Evolutionary conservation across 2,888 invertebrate genomes (phyloP), one percentile per base, ranked within the genome.

Genomic region (Dione juno): DNA sequence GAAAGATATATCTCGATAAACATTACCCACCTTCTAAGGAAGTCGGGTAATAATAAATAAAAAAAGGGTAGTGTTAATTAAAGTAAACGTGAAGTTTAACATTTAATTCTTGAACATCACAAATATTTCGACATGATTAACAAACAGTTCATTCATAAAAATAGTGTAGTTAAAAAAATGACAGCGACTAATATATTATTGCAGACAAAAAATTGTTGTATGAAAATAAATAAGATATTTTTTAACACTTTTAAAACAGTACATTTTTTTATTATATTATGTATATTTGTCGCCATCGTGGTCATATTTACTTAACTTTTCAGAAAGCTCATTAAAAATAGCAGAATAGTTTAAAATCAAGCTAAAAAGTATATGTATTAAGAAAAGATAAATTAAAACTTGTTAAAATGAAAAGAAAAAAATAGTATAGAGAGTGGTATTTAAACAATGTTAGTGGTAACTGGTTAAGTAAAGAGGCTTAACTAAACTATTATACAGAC

Each of bases 31-130:
- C 5, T 28, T 28, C 28, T 28, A 28, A 28, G 5, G 28, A 28
- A 3, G 5, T 28, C 28, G 28, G 28, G 28, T 28, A 28, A 28
- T 28, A 28, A 28, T 28, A 28, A 28, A 28, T 2, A 3, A 28
- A 28, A 5, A 28, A 57, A 40, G 0, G 6, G 16, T 5, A 28
- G 40, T 10, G 50, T 57, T 45, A 58, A 57, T 19, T 71, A 50
- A 67, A 72, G 64, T 79, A 43, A 43, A n/a, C 28, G 45, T 45
- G 6, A 28, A 61, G 80, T 78, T 74, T 75, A 79, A 82, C 77
- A 82, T 82, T 78, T 80, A 87, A 89, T 88, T 87, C 86, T 86
- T 78, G 82, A 88, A 87, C 89, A 88, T 88, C 88, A 88, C 86
- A 88, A 88, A 85, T 85, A 86, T 81, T 81, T 85, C 78, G 81